Conservation (phyloP, 1,140 invertebrate species). For the Drosophila trapezifrons region DNA sequence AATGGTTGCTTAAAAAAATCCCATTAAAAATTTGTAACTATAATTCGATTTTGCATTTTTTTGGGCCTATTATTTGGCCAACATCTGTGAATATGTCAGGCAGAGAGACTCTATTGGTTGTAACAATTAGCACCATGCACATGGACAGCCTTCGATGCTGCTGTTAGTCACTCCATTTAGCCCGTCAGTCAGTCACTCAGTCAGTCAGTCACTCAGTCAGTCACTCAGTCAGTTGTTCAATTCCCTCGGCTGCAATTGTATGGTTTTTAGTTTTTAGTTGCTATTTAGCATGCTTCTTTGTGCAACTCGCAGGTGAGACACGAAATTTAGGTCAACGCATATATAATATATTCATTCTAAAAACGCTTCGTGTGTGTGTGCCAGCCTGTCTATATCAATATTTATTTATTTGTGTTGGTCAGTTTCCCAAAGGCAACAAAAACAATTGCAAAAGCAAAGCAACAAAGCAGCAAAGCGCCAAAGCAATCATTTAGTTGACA, state of each 20-base stretch:
- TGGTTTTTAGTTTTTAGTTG: slow-evolving; percentile 38
- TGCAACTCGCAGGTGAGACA: slow-evolving; percentile 38
- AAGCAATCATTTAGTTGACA: slow-evolving; percentile 30
- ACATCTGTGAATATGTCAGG: too few species aligned
- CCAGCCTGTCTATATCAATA: slow-evolving; percentile 31
- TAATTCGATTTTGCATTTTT: too few species aligned
- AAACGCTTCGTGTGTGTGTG: slow-evolving; percentile 13
- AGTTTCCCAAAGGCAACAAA: slow-evolving; percentile 14
- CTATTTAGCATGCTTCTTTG: slow-evolving; percentile 52
- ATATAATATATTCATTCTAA: slow-evolving; percentile 51
- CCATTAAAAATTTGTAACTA: not conserved
- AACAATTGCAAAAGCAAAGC: slow-evolving; percentile 10
- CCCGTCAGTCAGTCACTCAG: slow-evolving; percentile 19
- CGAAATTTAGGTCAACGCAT: slow-evolving; percentile 48
- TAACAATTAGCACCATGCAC: slow-evolving; percentile 46
- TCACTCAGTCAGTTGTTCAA: slow-evolving; percentile 24
- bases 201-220: not conserved
- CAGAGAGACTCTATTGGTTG: slow-evolving; percentile 1
- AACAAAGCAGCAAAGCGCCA: not conserved
- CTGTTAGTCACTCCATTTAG: slow-evolving; percentile 42
- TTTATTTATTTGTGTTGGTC: slow-evolving; percentile 35
- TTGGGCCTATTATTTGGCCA: too few species aligned
- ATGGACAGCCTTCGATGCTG: slow-evolving; percentile 33
- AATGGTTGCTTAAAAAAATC: not conserved
- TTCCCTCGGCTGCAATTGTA: slow-evolving; percentile 25